Evolutionary conservation across 2,888 invertebrate genomes (phyloP).

Genomic region (Cephus sareptanus): DNA sequence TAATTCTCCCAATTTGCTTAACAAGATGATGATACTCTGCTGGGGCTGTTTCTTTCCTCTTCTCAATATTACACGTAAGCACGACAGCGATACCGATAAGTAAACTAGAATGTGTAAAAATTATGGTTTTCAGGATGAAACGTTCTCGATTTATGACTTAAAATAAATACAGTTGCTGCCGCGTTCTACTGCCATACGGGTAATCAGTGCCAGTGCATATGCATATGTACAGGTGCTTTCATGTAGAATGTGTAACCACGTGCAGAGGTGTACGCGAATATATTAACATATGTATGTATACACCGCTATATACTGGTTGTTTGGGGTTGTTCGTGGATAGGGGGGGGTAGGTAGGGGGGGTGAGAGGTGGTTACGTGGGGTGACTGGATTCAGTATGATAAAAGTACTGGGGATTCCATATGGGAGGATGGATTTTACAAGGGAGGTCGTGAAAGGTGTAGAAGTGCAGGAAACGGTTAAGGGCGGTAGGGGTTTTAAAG

Average conservation of each 20-base stretch:
- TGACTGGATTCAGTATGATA: not conserved
- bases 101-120: not conserved
- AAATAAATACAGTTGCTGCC: not conserved
- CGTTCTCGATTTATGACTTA: not conserved
- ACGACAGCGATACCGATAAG: not conserved
- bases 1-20: not conserved
- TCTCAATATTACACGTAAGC: not conserved
- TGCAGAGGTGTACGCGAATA: not conserved
- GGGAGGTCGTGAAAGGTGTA: not conserved
- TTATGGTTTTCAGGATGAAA: not conserved
- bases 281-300: not conserved
- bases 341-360: not conserved
- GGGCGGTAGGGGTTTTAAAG: constrained; percentile 12
- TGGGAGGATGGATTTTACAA: not conserved
- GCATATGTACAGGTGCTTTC: not conserved
- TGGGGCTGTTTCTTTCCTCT: not conserved
- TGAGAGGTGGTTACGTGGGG: not conserved
- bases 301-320: not conserved
- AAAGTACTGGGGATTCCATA: not conserved
- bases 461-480: not conserved
- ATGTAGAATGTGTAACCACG: not conserved
- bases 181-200: not conserved
- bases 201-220: not conserved
- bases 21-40: not conserved
- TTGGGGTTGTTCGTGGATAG: not conserved